Percentiles rank a stretch among this genome's conserved stretches.
phyloP scores from a whole-genome alignment of 1,140 invertebrate species.

The Leptinotarsa undecemlineata region DNA sequence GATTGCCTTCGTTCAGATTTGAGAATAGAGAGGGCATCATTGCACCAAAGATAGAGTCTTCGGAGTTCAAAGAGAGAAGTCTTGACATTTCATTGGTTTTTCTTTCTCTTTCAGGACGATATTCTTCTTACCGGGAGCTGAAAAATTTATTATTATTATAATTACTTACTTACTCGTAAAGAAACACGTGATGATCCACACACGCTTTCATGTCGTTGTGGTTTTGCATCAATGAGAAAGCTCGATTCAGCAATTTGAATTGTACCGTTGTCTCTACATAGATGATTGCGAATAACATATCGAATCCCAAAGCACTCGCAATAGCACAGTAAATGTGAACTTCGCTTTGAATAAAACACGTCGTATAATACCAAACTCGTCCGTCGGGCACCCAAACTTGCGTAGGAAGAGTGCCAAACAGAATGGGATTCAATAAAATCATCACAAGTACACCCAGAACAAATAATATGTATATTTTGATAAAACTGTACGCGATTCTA shows the following conservation, averaged over 20 bases:
- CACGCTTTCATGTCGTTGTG: not conserved
- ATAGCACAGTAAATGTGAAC: not conserved
- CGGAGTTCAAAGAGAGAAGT: too few relatives aligned
- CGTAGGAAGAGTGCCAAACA: not conserved
- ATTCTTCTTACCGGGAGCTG: too few relatives aligned
- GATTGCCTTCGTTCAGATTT: too few relatives aligned
- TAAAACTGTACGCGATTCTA: not conserved
- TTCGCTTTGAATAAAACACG: not conserved
- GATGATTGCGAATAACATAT: not conserved
- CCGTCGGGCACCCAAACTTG: not conserved
- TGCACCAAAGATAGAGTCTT: too few relatives aligned
- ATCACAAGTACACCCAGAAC: not conserved
- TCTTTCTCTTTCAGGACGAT: too few relatives aligned
- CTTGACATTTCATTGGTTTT: too few relatives aligned
- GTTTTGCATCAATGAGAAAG: slow-evolving; percentile 1
- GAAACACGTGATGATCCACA: not conserved
- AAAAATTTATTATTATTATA: not conserved
- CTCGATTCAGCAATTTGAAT: not conserved
- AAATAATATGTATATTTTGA: not conserved
- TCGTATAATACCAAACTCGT: not conserved
- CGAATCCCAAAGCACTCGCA: not conserved
- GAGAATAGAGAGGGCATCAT: too few relatives aligned
- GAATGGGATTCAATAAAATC: not conserved
- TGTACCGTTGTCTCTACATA: not conserved
- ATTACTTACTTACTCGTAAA: not conserved